Percentiles rank a stretch among this genome's conserved stretches.
Evolutionary conservation across 2,113 vertebrate species (phyloP).

Genomic region (Tyto alba): DNA sequence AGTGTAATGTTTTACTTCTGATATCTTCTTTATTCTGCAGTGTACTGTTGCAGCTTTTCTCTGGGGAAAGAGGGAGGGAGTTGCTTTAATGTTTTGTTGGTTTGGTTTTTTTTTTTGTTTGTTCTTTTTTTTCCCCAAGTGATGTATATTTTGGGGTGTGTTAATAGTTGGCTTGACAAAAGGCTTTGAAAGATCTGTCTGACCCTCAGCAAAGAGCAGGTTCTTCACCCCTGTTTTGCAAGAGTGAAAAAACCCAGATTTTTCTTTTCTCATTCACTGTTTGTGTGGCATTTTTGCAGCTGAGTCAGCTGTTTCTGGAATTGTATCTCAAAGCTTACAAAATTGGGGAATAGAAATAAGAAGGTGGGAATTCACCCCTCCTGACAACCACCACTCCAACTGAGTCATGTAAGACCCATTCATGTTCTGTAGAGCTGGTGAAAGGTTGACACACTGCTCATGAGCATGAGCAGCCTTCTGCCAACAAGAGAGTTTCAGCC

Average conservation of each 20-base stretch:
- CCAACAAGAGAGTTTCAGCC: not conserved
- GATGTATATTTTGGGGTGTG: not conserved
- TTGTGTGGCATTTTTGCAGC: not conserved
- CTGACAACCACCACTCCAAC: not conserved
- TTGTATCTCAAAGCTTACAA: not conserved
- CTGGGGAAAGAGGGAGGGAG: not conserved
- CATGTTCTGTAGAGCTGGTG: not conserved
- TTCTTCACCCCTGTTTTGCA: not conserved
- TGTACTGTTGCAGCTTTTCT: not conserved
- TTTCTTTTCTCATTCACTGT: not conserved
- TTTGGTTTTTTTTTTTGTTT: not conserved
- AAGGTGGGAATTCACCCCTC: not conserved
- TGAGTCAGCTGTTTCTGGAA: not conserved
- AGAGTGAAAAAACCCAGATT: not conserved
- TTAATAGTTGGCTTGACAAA: not conserved
- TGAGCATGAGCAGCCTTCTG: not conserved
- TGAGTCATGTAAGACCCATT: not conserved
- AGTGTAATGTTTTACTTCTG: not conserved
- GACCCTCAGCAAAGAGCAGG: not conserved
- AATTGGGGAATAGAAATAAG: not conserved
- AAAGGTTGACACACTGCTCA: not conserved
- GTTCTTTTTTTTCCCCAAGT: rapidly evolving
- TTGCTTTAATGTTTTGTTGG: not conserved
- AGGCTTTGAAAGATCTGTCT: not conserved
- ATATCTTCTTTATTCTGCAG: not conserved